Conservation (phyloP, 2,888 invertebrate genomes). For the Malachius bipustulatus region DNA sequence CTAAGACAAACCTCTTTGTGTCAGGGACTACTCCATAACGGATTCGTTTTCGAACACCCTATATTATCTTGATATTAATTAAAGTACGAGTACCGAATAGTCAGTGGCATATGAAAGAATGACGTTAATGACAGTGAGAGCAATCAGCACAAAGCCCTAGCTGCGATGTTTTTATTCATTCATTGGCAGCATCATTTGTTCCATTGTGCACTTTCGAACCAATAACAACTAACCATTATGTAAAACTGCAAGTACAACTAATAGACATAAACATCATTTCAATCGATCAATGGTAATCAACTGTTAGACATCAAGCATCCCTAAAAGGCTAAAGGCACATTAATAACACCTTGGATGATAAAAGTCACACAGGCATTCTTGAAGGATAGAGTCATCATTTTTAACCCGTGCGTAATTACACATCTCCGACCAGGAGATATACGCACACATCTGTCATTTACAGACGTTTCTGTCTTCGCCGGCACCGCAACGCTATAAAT, state of each 20-base stretch:
- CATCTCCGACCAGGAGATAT: slow-evolving; percentile 33
- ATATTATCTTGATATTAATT: too few relatives aligned
- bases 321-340: slow-evolving; percentile 28
- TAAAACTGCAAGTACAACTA: slow-evolving; percentile 1
- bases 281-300: slow-evolving; percentile 25
- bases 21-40: too few relatives aligned
- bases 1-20: too few relatives aligned
- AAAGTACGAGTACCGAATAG: too few relatives aligned
- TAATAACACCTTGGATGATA: slow-evolving; percentile 20
- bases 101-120: too few relatives aligned
- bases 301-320: slow-evolving; percentile 21
- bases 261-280: slow-evolving; percentile 9
- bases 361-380: slow-evolving; percentile 18
- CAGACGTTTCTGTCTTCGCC: slow-evolving; percentile 34
- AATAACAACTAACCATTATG: too few relatives aligned
- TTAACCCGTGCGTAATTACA: slow-evolving; percentile 32
- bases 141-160: too few relatives aligned
- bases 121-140: too few relatives aligned
- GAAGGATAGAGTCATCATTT: slow-evolving; percentile 35
- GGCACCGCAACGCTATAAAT: slow-evolving; percentile 32
- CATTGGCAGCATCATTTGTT: too few relatives aligned
- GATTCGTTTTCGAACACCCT: too few relatives aligned
- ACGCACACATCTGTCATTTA: slow-evolving; percentile 34
- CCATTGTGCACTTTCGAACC: too few relatives aligned
- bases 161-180: too few relatives aligned